Conservation (phyloP, 2,113 vertebrate genomes). For the Hystrix cristata region DNA sequence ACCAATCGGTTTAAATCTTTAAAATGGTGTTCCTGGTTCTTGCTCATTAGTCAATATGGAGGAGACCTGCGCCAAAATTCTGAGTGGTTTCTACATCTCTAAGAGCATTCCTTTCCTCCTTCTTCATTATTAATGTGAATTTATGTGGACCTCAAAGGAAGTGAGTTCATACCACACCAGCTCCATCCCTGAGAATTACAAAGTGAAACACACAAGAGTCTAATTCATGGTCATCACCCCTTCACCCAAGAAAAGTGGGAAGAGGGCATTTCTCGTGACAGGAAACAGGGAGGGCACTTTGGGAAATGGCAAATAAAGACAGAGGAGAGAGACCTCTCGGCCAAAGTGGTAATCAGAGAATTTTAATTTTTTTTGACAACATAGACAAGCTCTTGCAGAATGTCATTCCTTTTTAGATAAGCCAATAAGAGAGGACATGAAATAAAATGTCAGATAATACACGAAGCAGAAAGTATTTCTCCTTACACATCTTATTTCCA, state of each 20-base stretch:
- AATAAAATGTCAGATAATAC: constrained; percentile 52
- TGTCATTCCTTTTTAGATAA: constrained; percentile 51
- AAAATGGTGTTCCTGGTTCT: constrained; percentile 83
- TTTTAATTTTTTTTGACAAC: constrained; percentile 84
- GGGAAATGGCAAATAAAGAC: constrained; percentile 78
- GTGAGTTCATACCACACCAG: not conserved
- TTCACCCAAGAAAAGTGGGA: not conserved
- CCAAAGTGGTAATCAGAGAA: constrained; percentile 83
- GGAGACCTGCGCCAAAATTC: constrained; percentile 66
- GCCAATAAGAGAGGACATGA: constrained; percentile 15
- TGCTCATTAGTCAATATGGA: constrained; percentile 87
- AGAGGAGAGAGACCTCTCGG: constrained; percentile 67
- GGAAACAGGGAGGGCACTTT: constrained; percentile 76
- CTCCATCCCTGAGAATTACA: not conserved
- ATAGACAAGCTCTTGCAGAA: constrained; percentile 78
- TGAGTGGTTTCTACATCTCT: constrained; percentile 75
- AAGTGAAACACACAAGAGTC: not conserved
- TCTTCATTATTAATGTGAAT: constrained; percentile 78
- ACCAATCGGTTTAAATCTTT: constrained; percentile 85
- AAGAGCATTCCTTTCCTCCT: constrained; percentile 50
- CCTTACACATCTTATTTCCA: constrained; percentile 46
- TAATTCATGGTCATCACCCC: constrained; percentile 63
- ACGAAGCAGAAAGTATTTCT: constrained; percentile 48
- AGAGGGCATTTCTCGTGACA: constrained; percentile 69
- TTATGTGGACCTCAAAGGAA: constrained; percentile 70